phyloP scores from a whole-genome alignment of 2,797 vertebrate species.

The Myotis findleyi region DNA sequence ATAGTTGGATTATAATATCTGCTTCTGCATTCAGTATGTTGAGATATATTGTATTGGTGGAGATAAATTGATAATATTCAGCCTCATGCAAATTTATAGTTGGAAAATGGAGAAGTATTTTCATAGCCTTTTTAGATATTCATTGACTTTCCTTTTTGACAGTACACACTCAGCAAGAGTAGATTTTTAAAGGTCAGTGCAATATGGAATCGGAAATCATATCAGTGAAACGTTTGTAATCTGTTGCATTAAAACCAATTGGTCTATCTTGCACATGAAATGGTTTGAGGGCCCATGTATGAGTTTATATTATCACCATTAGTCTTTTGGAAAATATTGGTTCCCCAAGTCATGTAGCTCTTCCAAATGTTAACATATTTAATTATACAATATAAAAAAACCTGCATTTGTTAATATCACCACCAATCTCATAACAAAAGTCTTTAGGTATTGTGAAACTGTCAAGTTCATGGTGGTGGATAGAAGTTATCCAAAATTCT shows the following conservation, averaged over 20 bases:
- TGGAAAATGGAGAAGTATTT: conserved; percentile 25
- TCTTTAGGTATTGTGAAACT: conserved; percentile 45
- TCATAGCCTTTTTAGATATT: conserved; percentile 18
- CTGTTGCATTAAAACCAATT: conserved; percentile 3
- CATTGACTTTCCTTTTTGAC: conserved; percentile 46
- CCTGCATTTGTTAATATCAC: conserved; percentile 59
- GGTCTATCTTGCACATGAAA: not conserved
- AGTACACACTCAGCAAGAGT: not conserved
- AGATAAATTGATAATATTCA: conserved; percentile 12
- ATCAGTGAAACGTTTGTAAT: not conserved
- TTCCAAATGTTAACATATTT: conserved; percentile 58
- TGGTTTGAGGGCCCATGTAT: not conserved
- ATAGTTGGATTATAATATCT: not conserved
- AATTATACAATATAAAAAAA: conserved; percentile 65
- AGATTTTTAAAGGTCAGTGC: conserved; percentile 15
- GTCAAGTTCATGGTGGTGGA: conserved; percentile 56
- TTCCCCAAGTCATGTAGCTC: conserved; percentile 36
- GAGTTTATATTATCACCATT: not conserved
- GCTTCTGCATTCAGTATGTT: conserved; percentile 5
- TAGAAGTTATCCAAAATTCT: conserved; percentile 72
- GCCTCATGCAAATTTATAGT: not conserved
- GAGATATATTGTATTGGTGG: not conserved
- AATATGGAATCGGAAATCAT: not conserved
- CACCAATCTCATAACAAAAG: conserved; percentile 47
- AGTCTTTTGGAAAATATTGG: conserved; percentile 50